These are phyloP conservation scores for Melospiza melodia DNA, from an alignment of 2,113 vertebrate genomes.

Conservation along the genomic window DNA sequence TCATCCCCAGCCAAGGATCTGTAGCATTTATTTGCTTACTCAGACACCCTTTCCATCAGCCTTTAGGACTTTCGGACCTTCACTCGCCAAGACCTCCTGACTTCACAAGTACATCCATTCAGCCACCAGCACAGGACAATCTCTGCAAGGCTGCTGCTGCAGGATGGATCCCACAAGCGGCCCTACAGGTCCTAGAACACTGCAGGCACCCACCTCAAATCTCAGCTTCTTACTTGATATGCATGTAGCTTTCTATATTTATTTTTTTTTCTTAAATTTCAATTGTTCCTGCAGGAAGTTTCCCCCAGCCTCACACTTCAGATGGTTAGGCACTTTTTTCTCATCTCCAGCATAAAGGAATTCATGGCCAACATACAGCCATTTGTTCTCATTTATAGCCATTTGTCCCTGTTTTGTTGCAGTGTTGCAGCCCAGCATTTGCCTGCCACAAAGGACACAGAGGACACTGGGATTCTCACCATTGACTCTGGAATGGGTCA, in stretches of 20 bases:
- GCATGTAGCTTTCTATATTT: neutral
- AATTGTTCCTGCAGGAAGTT: neutral
- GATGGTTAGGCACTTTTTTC: neutral
- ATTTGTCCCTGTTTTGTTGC: neutral
- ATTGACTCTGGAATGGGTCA: neutral
- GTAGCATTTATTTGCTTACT: neutral
- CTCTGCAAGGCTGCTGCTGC: neutral
- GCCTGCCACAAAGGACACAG: neutral
- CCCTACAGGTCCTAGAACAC: neutral
- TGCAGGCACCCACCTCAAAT: neutral
- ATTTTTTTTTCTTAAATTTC: neutral
- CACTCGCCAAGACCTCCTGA: neutral
- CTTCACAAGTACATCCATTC: neutral
- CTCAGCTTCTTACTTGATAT: neutral
- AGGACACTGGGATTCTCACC: neutral
- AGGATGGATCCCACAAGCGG: neutral
- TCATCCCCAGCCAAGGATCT: neutral
- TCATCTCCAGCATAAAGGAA: neutral
- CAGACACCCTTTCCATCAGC: neutral
- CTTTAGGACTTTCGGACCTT: neutral
- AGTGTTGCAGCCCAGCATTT: neutral
- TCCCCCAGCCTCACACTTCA: neutral
- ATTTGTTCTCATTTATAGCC: conserved; percentile 27
- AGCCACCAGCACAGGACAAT: neutral
- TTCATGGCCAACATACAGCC: neutral